phyloP scores from a whole-genome alignment of 2,888 invertebrate genomes.

The Autographa gamma region DNA sequence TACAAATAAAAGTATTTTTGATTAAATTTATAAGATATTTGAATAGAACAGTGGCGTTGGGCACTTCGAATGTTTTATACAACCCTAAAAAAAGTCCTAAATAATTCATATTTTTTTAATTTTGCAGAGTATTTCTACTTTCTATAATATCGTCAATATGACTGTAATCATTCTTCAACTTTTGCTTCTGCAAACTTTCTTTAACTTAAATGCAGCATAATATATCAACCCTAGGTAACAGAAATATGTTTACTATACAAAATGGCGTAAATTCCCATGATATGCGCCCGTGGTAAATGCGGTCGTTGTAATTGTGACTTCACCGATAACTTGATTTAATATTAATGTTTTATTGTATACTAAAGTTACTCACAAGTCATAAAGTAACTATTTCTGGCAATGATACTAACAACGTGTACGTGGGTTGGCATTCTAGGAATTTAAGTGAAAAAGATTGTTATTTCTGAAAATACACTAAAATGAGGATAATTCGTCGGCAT shows the following conservation, averaged over 20 bases:
- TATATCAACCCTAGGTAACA: conserved; percentile 21
- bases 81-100: no score
- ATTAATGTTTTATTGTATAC: background rate
- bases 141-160: no score
- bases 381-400: background rate
- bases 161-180: background rate
- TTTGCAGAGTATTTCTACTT: no score
- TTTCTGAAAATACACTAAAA: background rate
- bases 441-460: background rate
- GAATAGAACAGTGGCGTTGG: no score
- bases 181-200: no score
- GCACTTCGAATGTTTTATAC: no score
- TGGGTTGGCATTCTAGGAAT: background rate
- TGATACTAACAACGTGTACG: background rate
- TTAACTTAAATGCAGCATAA: background rate
- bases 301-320: conserved; percentile 33
- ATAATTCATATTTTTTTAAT: no score
- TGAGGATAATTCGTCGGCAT: no score
- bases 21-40: no score
- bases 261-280: conserved; percentile 49
- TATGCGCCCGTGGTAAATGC: conserved; percentile 25
- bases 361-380: background rate
- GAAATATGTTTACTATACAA: conserved; percentile 26
- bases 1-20: no score
- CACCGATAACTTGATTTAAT: conserved; percentile 16